Conservation (phyloP, 2,113 vertebrate species). For the Mixornis gularis region DNA sequence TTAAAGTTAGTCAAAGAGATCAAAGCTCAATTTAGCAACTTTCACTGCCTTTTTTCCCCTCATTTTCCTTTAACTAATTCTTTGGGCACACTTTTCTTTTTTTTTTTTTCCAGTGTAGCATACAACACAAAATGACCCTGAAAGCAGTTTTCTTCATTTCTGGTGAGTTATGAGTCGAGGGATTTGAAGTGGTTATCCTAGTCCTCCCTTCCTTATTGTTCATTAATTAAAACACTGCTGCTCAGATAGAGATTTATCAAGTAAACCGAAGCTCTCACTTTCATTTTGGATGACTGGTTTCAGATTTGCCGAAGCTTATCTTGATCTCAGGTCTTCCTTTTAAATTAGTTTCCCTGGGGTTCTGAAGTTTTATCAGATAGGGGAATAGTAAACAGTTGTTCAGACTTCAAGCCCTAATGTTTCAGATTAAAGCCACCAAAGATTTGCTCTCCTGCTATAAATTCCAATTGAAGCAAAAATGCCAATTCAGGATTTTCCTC, state of each 20-base stretch:
- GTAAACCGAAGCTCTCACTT: background rate
- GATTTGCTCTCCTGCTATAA: background rate
- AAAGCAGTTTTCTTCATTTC: background rate
- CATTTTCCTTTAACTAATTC: background rate
- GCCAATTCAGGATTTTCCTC: background rate
- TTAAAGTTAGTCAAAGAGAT: background rate
- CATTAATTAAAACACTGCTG: background rate
- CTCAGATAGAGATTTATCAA: background rate
- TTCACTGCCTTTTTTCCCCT: background rate
- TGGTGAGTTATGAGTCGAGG: background rate
- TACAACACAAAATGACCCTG: background rate
- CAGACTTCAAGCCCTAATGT: conserved; percentile 20
- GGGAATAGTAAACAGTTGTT: conserved; percentile 26
- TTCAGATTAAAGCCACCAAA: background rate
- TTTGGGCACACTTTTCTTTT: background rate
- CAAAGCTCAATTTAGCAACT: background rate
- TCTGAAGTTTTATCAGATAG: conserved; percentile 16
- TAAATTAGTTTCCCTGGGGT: conserved; percentile 11
- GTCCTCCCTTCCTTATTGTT: background rate
- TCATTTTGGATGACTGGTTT: background rate
- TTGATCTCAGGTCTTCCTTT: background rate
- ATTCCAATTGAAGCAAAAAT: background rate
- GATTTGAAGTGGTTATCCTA: background rate
- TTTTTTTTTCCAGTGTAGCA: background rate
- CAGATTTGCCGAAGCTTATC: background rate